Base-by-base conservation (phyloP, 2,888 invertebrate species). In the Nemotelus nigrinus region DNA sequence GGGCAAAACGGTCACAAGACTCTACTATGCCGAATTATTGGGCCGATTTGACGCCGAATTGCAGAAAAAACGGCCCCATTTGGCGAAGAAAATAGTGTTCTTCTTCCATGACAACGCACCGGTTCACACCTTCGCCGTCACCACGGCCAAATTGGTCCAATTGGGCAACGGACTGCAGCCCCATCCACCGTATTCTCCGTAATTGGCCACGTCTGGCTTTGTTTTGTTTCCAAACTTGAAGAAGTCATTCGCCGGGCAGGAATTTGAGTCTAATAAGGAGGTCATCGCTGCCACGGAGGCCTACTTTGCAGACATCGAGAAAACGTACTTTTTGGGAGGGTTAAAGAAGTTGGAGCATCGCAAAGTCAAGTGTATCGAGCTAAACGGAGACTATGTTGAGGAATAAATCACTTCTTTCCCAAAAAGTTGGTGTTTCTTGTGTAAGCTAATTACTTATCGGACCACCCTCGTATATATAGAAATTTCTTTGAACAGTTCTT, bases 271-370 rank as follows among this genome's bases (percentile, higher is more conserved):
- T 50, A 77, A 77, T 77, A 77, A 77, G 77, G 70, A 79, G 57
- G 65, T 78, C 64, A 80, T 79, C 55, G 76, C 77, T 63, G 78
- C 72, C 53, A 76, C 78, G 74, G 76, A 79, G 70, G 77, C 53
- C 70, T 77, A 78, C 68, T 79, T 77, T 70, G 77, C n/a, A 39
- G 10, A 48, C 1, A 10, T 74, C 60, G 47, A 60, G 60, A 60
- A 58, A 74, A 44, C 43, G 47, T 60, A 74, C 60, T 74, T 60
- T 74, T 74, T 5, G 4, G 47, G 45, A n/a, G 74, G 60, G 58
- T 60, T 74, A 58, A 74, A 74, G n/a, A 58, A 45, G 25, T 74
- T 58, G 60, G 47, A 60, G 60, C n/a, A 74, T 58, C 74, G 60
- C 48, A 60, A 60, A 60, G 63, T 47, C n/a, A 74, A 74, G 60